Evolutionary conservation across 2,888 invertebrate genomes (phyloP).

Genomic region (Heterodera filipjevi): DNA sequence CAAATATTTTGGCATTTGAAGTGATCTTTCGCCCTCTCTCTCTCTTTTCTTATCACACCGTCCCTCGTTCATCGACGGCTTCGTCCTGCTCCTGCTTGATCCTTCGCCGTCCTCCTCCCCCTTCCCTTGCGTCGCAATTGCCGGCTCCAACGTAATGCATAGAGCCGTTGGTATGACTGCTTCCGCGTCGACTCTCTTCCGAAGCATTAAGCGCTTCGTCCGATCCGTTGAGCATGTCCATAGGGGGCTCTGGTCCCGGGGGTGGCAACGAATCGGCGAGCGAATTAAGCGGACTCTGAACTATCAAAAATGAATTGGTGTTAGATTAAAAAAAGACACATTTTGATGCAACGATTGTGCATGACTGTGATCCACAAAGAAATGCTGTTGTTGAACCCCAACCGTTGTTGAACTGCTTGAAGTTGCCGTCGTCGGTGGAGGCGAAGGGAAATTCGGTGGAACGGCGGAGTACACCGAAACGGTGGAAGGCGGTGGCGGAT

Average conservation of each 20-base stretch:
- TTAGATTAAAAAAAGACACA: not conserved
- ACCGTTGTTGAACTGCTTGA: not conserved
- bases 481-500: not conserved
- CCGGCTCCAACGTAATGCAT: not conserved
- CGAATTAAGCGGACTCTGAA: not conserved
- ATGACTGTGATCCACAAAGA: not conserved
- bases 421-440: not conserved
- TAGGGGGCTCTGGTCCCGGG: conserved; percentile 26
- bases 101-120: not conserved
- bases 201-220: not conserved
- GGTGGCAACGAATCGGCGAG: conserved; percentile 1
- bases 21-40: not conserved
- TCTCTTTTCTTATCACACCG: not conserved
- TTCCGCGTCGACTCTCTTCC: not conserved
- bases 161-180: not conserved
- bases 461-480: not conserved
- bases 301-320: not conserved
- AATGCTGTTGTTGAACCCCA: not conserved
- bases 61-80: not conserved
- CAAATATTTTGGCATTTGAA: not conserved
- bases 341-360: not conserved
- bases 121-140: too few relatives aligned
- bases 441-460: not conserved
- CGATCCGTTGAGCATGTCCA: conserved; percentile 25
- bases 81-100: conserved; percentile 10